Evolutionary conservation across 2,888 invertebrate genomes (phyloP).

Genomic region (Catocala fraxini): DNA sequence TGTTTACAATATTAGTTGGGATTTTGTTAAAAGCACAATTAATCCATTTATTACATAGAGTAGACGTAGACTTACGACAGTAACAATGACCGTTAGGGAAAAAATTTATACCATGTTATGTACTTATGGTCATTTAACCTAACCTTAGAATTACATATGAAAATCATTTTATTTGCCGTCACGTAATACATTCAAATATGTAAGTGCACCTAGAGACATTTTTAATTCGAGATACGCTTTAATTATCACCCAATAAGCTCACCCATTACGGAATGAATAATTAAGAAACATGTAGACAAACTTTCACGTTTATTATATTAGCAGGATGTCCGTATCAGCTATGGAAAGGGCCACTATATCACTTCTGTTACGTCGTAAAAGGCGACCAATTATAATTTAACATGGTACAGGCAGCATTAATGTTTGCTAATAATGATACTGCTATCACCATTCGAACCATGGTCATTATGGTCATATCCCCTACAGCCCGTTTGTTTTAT

Average conservation of each 20-base stretch:
- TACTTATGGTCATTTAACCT: too few relatives aligned
- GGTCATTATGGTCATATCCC: constrained; percentile 4
- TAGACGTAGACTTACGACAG: too few relatives aligned
- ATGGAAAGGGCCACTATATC: constrained; percentile 7
- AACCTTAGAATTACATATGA: too few relatives aligned
- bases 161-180: too few relatives aligned
- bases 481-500: not conserved
- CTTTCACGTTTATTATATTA: not conserved
- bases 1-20: too few relatives aligned
- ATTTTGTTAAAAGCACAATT: too few relatives aligned
- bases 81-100: too few relatives aligned
- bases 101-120: too few relatives aligned
- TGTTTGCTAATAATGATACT: constrained; percentile 5
- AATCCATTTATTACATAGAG: too few relatives aligned
- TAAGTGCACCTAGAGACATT: too few relatives aligned
- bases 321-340: constrained; percentile 1
- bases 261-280: not conserved
- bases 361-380: constrained; percentile 9
- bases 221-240: too few relatives aligned
- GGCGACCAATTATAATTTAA: constrained; percentile 12
- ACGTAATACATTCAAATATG: too few relatives aligned
- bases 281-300: not conserved
- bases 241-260: not conserved
- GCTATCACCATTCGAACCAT: not conserved
- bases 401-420: constrained; percentile 4